phyloP scores from a whole-genome alignment of 2,888 invertebrate genomes.

The Leptura quadrifasciata region DNA sequence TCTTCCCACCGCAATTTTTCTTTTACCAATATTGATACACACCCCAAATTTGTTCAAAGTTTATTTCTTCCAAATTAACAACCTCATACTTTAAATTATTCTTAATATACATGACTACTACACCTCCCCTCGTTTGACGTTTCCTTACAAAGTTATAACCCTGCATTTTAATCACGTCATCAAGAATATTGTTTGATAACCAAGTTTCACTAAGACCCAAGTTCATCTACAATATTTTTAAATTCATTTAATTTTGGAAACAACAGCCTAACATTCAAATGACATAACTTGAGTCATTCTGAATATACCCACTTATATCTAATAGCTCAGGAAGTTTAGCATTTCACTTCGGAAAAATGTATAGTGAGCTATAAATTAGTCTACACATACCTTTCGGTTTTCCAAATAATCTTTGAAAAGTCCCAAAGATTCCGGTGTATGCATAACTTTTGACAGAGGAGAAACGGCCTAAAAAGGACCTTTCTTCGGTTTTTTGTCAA shows the following conservation, averaged over 20 bases:
- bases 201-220: background rate
- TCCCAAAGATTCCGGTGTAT: no score
- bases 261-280: background rate
- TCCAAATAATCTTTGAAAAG: no score
- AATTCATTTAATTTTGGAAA: background rate
- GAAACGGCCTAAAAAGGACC: no score
- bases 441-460: no score
- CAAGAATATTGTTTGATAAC: background rate
- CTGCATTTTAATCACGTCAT: background rate
- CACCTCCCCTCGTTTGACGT: background rate
- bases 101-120: no score
- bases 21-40: background rate
- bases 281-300: background rate
- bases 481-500: no score
- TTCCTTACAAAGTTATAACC: background rate
- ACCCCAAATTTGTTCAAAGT: background rate
- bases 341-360: no score
- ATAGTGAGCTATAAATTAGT: no score
- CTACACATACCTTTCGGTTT: no score
- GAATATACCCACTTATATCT: no score
- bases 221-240: background rate
- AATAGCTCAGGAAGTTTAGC: no score
- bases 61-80: background rate
- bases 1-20: background rate
- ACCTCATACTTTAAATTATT: no score